Conservation (phyloP, 2,797 vertebrate genomes). For the Xyrichtys novacula region DNA sequence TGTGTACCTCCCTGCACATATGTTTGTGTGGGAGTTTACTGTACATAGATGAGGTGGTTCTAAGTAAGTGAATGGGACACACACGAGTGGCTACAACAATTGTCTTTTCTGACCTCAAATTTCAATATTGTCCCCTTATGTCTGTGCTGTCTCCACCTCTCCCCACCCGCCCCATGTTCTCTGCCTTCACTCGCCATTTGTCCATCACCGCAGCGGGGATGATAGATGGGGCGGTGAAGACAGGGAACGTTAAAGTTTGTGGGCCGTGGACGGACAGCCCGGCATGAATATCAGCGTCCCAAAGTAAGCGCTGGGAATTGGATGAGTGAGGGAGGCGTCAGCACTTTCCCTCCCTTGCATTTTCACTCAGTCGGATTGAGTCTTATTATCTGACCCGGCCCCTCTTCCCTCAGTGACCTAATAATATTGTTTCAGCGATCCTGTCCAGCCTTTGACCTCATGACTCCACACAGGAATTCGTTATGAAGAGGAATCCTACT, state of each 20-base stretch:
- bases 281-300: conserved; percentile 77
- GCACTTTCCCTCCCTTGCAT: conserved; percentile 84
- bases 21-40: conserved; percentile 50
- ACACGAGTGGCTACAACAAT: conserved; percentile 71
- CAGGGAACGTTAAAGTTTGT: conserved; percentile 82
- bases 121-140: conserved; percentile 69
- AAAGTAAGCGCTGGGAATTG: conserved; percentile 73
- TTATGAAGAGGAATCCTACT: conserved; percentile 58
- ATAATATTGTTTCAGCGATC: conserved; percentile 86
- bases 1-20: conserved; percentile 24
- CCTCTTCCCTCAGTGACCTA: conserved; percentile 81
- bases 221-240: conserved; percentile 77
- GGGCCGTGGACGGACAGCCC: conserved; percentile 78
- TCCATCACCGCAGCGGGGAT: conserved; percentile 69
- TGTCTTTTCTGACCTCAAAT: conserved; percentile 81
- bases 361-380: conserved; percentile 85
- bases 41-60: conserved; percentile 50
- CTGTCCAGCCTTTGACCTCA: conserved; percentile 75
- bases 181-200: conserved; percentile 30
- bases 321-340: conserved; percentile 79
- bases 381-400: conserved; percentile 85
- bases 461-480: conserved; percentile 69
- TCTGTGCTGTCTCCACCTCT: conserved; percentile 16
- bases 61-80: conserved; percentile 73
- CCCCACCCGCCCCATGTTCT: conserved; percentile 2